Conservation (phyloP, 1,140 invertebrate genomes). For the Mycetomoellerius zeteki region DNA sequence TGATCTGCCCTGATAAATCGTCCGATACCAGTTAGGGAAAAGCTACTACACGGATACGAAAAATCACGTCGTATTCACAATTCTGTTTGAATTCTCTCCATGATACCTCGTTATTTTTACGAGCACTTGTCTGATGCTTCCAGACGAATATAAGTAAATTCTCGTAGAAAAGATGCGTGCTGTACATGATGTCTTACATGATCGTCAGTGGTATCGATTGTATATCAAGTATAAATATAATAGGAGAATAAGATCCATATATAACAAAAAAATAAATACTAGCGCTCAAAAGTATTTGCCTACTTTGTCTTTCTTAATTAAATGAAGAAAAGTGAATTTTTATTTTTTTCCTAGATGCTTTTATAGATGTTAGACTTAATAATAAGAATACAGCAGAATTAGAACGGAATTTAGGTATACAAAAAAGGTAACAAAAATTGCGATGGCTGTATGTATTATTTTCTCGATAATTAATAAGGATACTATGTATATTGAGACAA, state of each 20-base stretch:
- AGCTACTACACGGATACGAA: constrained; percentile 2
- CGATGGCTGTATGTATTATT: too few species aligned
- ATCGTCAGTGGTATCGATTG: not conserved
- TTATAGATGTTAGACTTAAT: too few species aligned
- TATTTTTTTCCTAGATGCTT: too few species aligned
- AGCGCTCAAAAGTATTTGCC: too few species aligned
- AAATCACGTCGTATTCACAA: constrained; percentile 38
- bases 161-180: not conserved
- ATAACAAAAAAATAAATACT: constrained; percentile 1
- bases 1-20: constrained; percentile 42
- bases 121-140: not conserved
- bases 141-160: constrained; percentile 50
- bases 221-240: not conserved
- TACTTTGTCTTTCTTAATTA: too few species aligned
- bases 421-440: too few species aligned
- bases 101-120: constrained; percentile 25
- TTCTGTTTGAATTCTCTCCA: constrained; percentile 54
- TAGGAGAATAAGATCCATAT: constrained; percentile 58
- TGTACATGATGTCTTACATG: constrained; percentile 14
- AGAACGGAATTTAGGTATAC: too few species aligned
- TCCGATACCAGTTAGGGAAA: constrained; percentile 19
- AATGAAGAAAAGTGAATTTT: too few species aligned
- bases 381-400: too few species aligned
- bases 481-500: too few species aligned
- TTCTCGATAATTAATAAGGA: too few species aligned